A percentile compares a stretch with the other conserved stretches of the same genome.
Evolutionary conservation across 2,113 vertebrate genomes (phyloP).

Genomic region (Muntiacus muntjak): DNA sequence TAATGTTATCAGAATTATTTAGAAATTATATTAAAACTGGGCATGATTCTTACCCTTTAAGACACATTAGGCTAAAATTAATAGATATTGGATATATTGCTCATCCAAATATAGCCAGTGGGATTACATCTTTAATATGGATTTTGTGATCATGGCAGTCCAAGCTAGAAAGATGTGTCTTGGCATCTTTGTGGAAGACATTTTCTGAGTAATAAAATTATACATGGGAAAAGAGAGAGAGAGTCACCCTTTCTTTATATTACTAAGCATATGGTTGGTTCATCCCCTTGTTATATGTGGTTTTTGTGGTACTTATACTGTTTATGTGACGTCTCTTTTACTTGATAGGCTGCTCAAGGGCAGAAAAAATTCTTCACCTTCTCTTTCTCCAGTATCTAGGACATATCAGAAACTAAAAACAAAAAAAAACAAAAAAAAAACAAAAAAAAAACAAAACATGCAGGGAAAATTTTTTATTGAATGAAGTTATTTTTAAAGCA

Average conservation of each 20-base stretch:
- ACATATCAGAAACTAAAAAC: neutral
- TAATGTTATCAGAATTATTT: conserved; percentile 27
- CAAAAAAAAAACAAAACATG: too few species aligned
- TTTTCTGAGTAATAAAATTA: neutral
- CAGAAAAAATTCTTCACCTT: neutral
- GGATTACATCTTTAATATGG: neutral
- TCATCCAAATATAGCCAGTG: neutral
- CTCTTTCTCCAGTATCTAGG: neutral
- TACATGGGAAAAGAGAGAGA: neutral
- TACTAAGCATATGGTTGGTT: accelerated
- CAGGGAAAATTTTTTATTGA: neutral
- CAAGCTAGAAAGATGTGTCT: neutral
- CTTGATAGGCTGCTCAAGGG: neutral
- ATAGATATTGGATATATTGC: neutral
- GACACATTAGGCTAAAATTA: conserved; percentile 30
- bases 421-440: neutral
- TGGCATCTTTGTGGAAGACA: neutral
- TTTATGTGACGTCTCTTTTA: neutral
- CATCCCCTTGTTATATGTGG: accelerated
- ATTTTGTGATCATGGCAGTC: neutral
- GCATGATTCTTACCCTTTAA: conserved; percentile 17
- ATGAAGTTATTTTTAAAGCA: conserved; percentile 36
- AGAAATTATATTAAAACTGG: conserved; percentile 40
- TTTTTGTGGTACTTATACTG: neutral
- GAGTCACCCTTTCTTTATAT: neutral